Conservation (phyloP, 92 coral and sea anemone genomes). For the Zoanthus solanderi region DNA sequence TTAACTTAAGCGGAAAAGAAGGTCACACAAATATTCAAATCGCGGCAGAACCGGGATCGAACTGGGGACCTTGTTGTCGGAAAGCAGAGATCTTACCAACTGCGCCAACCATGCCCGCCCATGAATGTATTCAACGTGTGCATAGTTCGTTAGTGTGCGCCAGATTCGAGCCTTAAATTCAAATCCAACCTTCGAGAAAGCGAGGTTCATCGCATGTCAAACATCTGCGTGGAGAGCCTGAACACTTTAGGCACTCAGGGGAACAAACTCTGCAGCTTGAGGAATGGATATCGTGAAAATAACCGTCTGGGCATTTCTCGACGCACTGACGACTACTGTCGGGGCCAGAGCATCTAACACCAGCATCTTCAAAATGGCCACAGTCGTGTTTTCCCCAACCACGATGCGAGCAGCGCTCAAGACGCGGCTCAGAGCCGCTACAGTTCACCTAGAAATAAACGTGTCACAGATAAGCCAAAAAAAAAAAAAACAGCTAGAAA, state of each 20-base stretch:
- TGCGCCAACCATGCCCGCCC: too few species aligned
- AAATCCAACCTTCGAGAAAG: conserved; percentile 45
- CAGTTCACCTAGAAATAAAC: conserved; percentile 31
- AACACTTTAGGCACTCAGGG: conserved; percentile 51
- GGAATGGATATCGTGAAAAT: background rate
- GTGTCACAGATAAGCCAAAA: background rate
- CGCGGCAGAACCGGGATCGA: too few species aligned
- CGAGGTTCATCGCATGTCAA: conserved; percentile 35
- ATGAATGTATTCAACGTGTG: too few species aligned
- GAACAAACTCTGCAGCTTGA: conserved; percentile 42
- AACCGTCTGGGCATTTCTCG: conserved; percentile 46
- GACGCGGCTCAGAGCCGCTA: conserved; percentile 27
- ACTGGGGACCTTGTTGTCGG: too few species aligned
- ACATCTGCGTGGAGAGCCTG: conserved; percentile 17
- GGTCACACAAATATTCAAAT: too few species aligned
- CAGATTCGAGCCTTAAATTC: too few species aligned
- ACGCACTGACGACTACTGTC: conserved; percentile 50
- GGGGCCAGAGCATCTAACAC: conserved; percentile 64
- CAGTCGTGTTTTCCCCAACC: conserved; percentile 57
- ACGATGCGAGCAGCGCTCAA: background rate
- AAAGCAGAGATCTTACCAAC: too few species aligned
- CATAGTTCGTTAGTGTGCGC: too few species aligned
- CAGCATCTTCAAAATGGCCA: conserved; percentile 65
- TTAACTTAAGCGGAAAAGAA: too few species aligned
- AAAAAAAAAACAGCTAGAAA: too few species aligned